Evolutionary conservation across 2,797 vertebrate species (phyloP).

Genomic region (Aldrovandia affinis): DNA sequence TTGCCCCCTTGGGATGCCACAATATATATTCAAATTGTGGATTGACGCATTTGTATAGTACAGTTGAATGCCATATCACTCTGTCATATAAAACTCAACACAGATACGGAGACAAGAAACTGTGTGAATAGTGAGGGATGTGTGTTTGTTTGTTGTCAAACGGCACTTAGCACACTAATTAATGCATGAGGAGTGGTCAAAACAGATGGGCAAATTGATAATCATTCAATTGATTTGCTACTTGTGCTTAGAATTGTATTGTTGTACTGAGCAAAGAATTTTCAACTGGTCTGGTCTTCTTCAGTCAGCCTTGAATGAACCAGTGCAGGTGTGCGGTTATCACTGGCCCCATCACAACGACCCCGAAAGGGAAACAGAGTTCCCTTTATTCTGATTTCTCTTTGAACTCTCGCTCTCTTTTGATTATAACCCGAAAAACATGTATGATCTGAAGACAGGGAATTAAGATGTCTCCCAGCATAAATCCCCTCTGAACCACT

Average conservation of each 20-base stretch:
- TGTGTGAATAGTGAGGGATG: neutral
- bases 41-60: no score
- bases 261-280: neutral
- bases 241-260: neutral
- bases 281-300: neutral
- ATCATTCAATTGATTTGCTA: neutral
- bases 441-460: no score
- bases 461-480: neutral
- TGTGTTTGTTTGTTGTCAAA: neutral
- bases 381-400: neutral
- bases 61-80: no score
- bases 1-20: no score
- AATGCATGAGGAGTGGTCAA: no score
- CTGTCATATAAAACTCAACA: no score
- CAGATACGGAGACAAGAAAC: no score
- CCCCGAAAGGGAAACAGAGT: neutral
- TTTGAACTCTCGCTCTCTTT: neutral
- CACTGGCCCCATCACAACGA: neutral
- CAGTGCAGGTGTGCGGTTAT: neutral
- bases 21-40: no score
- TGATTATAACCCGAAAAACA: neutral
- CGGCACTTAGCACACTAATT: neutral
- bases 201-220: neutral
- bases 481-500: neutral
- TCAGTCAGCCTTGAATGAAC: neutral